Evolutionary conservation across 2,797 vertebrate genomes (phyloP), one percentile per base, ranked within the genome.

Genomic region (Sebastes nivosus): DNA sequence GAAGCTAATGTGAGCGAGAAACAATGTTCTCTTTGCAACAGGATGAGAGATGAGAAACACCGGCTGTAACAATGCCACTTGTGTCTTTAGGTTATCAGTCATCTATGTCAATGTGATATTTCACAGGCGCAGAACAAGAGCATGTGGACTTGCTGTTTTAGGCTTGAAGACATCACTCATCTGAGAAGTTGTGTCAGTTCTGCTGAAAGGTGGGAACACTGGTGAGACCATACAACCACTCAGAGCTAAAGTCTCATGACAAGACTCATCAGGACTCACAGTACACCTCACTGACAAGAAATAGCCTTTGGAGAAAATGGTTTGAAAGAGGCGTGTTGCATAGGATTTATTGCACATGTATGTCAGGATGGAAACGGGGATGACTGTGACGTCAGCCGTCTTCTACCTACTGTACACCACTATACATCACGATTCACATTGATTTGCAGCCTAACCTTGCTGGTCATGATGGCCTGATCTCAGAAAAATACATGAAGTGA

Each of bases 11-110:
- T 18, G n/a, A 59, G n/a, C 2, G 16, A n/a, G 18, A 57, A 54
- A 58, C 34, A 67, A 12, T 22, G 65, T 42, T 64, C 4, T 64
- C 22, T 85, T 65, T 69, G 68, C 59, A 82, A 11, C 24, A 57
- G 50, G 38, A 66, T 72, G 27, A 71, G 1, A 67, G 29, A 52
- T 72, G 52, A 75, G 64, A 60, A 72, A 60, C 20, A 25, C 60
- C 2, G 2, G 8, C 20, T 64, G 3, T 6, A 74, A 20, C 67
- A 55, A 61, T 0, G 24, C 34, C 72, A 22, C 55, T 18, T 27
- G 46, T 77, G 70, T 38, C 55, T 71, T 42, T 10, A 6, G 38
- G 6, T 52, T 55, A 38, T 55, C 16, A 24, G 13, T 68, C 64
- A 22, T 69, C 52, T 20, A 5, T 12, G 12, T 69, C 58, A 72